Percentiles rank a stretch among this genome's conserved stretches.
Conservation (phyloP, 2,797 vertebrate species). For the Dicrostonyx torquatus region DNA sequence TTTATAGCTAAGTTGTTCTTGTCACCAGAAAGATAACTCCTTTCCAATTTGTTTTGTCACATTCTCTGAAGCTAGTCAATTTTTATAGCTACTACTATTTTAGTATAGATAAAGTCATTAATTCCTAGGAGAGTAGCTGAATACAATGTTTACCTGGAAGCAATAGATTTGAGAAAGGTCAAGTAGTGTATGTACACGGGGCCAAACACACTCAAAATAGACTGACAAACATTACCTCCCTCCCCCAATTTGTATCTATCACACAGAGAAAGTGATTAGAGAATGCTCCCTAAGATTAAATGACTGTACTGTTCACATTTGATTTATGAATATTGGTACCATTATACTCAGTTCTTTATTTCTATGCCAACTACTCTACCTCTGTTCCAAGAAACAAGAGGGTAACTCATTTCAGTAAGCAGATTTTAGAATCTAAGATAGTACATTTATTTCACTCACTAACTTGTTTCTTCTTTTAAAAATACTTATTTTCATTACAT, state of each 20-base stretch:
- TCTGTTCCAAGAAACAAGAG: slow-evolving; percentile 35
- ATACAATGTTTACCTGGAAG: neutral
- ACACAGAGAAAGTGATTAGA: slow-evolving; percentile 30
- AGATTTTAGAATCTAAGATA: slow-evolving; percentile 25
- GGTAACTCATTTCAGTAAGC: slow-evolving; percentile 4
- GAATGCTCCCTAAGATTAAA: neutral
- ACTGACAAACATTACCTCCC: neutral
- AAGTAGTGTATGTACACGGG: neutral
- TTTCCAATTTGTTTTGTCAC: slow-evolving; percentile 35
- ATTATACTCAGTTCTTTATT: slow-evolving; percentile 24
- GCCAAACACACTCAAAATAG: neutral
- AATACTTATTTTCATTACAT: neutral
- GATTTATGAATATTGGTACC: neutral
- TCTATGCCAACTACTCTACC: slow-evolving; percentile 2
- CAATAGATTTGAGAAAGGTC: slow-evolving; percentile 7
- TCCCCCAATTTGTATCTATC: neutral
- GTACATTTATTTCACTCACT: neutral
- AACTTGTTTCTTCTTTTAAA: neutral
- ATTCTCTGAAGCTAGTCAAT: slow-evolving; percentile 15
- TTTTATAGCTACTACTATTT: neutral
- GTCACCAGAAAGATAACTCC: slow-evolving; percentile 34
- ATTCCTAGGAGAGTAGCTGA: neutral
- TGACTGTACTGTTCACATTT: neutral
- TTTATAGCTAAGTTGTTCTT: slow-evolving; percentile 14
- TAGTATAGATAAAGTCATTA: neutral